Conservation (phyloP, 1,140 invertebrate genomes). For the Nomia melanderi region DNA sequence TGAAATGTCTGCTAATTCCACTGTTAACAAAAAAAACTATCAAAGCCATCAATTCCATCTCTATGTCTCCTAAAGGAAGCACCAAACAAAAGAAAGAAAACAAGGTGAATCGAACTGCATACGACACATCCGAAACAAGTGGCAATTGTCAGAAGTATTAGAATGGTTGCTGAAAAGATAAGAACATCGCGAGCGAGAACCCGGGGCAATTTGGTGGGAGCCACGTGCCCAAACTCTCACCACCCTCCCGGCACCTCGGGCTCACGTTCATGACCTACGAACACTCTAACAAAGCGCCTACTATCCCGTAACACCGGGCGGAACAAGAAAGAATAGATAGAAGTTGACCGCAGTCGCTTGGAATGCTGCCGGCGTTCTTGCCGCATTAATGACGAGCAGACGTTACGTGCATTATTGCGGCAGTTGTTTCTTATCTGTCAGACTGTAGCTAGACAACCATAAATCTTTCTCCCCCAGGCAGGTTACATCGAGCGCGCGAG, state of each 20-base stretch:
- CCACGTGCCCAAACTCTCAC: constrained; percentile 24
- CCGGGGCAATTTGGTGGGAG: too few species aligned
- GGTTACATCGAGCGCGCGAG: constrained; percentile 2
- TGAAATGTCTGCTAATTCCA: too few species aligned
- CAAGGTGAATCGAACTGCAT: too few species aligned
- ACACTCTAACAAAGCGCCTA: constrained; percentile 13
- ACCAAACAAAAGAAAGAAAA: too few species aligned
- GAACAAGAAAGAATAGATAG: constrained; percentile 43
- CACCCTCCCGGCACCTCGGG: background rate
- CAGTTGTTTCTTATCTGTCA: constrained; percentile 32
- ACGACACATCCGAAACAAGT: too few species aligned
- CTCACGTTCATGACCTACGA: constrained; percentile 50
- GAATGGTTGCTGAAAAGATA: too few species aligned
- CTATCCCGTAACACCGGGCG: constrained; percentile 11
- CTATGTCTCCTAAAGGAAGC: too few species aligned
- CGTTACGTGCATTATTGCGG: constrained; percentile 31
- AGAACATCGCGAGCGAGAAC: too few species aligned
- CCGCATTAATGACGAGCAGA: constrained; percentile 37
- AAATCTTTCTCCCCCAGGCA: constrained; percentile 15
- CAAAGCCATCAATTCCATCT: too few species aligned
- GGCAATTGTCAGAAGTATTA: too few species aligned
- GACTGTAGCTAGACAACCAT: constrained; percentile 3
- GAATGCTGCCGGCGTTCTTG: constrained; percentile 35
- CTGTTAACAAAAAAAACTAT: too few species aligned
- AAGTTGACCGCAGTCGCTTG: constrained; percentile 33